phyloP scores from a whole-genome alignment of 1,140 invertebrate genomes.

The Solen grandis region DNA sequence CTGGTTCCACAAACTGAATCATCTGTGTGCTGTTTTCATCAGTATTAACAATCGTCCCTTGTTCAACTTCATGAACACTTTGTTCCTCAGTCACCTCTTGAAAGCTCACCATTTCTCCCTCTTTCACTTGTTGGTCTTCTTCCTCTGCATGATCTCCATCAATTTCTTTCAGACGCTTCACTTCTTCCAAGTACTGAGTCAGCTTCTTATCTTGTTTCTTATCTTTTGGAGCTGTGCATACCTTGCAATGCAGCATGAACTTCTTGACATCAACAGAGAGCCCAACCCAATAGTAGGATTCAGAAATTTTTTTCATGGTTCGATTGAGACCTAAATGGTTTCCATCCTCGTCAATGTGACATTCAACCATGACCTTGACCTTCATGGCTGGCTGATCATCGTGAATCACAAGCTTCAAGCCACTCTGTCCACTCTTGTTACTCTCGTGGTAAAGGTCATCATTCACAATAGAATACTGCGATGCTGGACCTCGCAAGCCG shows the following conservation, averaged over 20 bases:
- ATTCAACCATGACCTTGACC: conserved; percentile 50
- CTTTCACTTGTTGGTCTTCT: conserved; percentile 26
- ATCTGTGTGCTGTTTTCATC: conserved; percentile 33
- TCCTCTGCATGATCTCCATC: background rate
- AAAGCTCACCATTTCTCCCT: background rate
- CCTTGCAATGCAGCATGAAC: conserved; percentile 49
- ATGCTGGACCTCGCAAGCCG: conserved; percentile 33
- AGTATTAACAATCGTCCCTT: background rate
- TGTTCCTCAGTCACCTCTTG: background rate
- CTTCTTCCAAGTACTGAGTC: background rate
- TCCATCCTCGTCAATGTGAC: conserved; percentile 50
- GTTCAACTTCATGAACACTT: background rate
- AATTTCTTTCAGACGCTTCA: background rate
- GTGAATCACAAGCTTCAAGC: conserved; percentile 30
- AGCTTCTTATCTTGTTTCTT: background rate
- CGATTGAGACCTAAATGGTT: conserved; percentile 40
- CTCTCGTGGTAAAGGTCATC: conserved; percentile 43
- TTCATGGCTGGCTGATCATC: conserved; percentile 47
- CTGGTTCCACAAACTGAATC: conserved; percentile 28
- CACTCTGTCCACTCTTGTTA: conserved; percentile 39
- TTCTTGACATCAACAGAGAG: conserved; percentile 44
- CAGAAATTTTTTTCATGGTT: conserved; percentile 29
- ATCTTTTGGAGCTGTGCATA: conserved; percentile 7
- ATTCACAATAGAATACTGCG: conserved; percentile 38
- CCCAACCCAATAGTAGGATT: conserved; percentile 26